Base-by-base conservation (phyloP, 2,888 invertebrate genomes). In the Rhagium mordax region DNA sequence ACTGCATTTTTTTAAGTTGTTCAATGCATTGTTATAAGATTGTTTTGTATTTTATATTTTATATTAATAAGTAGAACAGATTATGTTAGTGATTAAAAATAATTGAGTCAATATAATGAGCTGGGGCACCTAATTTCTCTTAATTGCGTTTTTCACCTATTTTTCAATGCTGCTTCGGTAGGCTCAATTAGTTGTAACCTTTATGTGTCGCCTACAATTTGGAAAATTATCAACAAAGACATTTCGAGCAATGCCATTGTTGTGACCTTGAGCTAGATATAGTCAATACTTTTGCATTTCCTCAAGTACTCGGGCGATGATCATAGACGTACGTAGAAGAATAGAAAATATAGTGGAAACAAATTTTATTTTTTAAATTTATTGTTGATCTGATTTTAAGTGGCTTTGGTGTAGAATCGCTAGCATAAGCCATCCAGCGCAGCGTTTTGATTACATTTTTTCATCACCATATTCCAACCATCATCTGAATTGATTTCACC, bases 281-380 rank as follows among this genome's bases (percentile, higher is more conserved):
- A 27, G 49, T 64, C 62, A 15, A 64, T 64, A 64, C 64, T 64
- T 64, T 49, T 64, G 24, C 49, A 64, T 64, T 64, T 64, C 49
- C 51, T 49, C 49, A 21, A 27, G 51, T 55, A 48, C 21, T 48
- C 48, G 21, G 20, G 16, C 41, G 27, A 27, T 18, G n/a, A 24
- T n/a, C 64, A 64, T 48, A 49, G 64, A 15, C 64, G 64, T 51
- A 64, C 13, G 8, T 21, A 24, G 47, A 21, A 21, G 15, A 57
- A 29, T 57, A 21, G 21, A 6, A 29, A 6, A 1, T 6, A 10
- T 55, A 55, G 3, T n/a, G 2, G 18, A 8, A 51, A 18, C 4
- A 53, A 18, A 21, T 53, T 53, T 21, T 3, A 51, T n/a, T n/a
- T n/a, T n/a, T n/a, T n/a, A n/a, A n/a, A n/a, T n/a, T n/a, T n/a